A percentile compares a stretch with the other conserved stretches of the same genome.
Evolutionary conservation across 2,888 invertebrate species (phyloP).

Genomic region (Eumacrocentrus americanus): DNA sequence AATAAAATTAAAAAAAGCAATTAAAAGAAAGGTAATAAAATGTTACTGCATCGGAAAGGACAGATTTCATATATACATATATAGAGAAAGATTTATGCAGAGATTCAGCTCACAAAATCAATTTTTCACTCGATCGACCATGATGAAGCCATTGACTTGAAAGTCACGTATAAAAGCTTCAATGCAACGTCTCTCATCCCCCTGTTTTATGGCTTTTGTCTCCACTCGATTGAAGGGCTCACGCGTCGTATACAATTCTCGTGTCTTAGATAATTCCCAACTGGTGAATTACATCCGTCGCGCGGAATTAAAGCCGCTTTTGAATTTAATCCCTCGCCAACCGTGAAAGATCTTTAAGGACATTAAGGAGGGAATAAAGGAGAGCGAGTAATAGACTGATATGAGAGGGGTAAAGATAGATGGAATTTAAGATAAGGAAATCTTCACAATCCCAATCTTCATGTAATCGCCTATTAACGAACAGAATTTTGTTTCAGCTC

Average conservation of each 20-base stretch:
- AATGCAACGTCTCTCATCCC: not conserved
- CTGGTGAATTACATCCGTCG: not conserved
- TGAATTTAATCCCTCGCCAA: slow-evolving; percentile 4
- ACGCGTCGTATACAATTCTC: not conserved
- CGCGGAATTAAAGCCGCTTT: slow-evolving; percentile 4
- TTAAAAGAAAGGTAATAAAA: not conserved
- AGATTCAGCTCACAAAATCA: slow-evolving; percentile 36
- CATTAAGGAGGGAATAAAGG: not conserved
- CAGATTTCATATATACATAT: not conserved
- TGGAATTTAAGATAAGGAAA: slow-evolving; percentile 11
- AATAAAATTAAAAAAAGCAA: not conserved
- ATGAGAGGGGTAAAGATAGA: slow-evolving; percentile 6
- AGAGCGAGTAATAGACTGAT: slow-evolving; percentile 10
- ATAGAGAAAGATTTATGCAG: not conserved
- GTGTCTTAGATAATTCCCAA: not conserved
- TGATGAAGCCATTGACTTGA: slow-evolving; percentile 36
- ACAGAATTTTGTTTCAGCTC: slow-evolving; percentile 43
- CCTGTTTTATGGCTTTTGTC: not conserved
- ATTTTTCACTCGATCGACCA: slow-evolving; percentile 45
- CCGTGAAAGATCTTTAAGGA: not conserved
- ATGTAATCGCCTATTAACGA: slow-evolving; percentile 27
- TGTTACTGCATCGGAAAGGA: not conserved
- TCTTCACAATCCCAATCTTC: slow-evolving; percentile 26
- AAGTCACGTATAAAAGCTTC: slow-evolving; percentile 29
- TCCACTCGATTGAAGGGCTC: not conserved